These are phyloP conservation scores for Drosophila melanosoma DNA, from an alignment of 2,888 invertebrate genomes.

Conservation along the genomic window DNA sequence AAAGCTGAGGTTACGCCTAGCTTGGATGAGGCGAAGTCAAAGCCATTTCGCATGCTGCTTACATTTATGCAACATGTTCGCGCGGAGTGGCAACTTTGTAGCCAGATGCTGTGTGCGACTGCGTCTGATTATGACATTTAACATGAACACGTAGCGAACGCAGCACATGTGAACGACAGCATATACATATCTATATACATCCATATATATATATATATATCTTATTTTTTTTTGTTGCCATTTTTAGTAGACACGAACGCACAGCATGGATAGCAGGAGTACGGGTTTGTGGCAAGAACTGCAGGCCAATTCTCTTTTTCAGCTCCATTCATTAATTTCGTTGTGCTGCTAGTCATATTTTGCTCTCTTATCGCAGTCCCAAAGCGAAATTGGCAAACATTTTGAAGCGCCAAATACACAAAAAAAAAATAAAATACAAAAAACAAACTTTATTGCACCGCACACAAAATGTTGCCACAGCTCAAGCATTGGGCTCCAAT, in stretches of 20 bases:
- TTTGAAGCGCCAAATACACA: conserved; percentile 45
- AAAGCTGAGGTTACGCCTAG: conserved; percentile 56
- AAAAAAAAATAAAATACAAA: conserved; percentile 17
- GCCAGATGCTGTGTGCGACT: conserved; percentile 49
- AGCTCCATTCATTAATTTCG: conserved; percentile 57
- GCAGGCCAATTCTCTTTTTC: conserved; percentile 38
- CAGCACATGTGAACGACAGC: conserved; percentile 69
- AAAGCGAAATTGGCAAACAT: conserved; percentile 62
- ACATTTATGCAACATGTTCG: conserved; percentile 63
- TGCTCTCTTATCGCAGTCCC: conserved; percentile 54
- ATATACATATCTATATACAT: conserved; percentile 7
- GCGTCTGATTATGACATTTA: conserved; percentile 77
- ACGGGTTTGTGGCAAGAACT: conserved; percentile 16
- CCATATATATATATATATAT: neutral
- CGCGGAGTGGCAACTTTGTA: conserved; percentile 58
- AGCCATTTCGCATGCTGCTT: conserved; percentile 67
- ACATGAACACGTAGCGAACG: conserved; percentile 75
- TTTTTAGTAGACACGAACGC: conserved; percentile 48
- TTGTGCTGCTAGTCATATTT: conserved; percentile 54
- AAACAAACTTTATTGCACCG: conserved; percentile 10
- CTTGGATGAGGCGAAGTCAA: conserved; percentile 30
- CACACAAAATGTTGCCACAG: conserved; percentile 23
- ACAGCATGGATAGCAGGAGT: conserved; percentile 45
- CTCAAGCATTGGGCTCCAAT: conserved; percentile 10
- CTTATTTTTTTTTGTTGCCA: conserved; percentile 16